Evolutionary conservation across 2,888 invertebrate species (phyloP).

Genomic region (Aspidiotus destructor): DNA sequence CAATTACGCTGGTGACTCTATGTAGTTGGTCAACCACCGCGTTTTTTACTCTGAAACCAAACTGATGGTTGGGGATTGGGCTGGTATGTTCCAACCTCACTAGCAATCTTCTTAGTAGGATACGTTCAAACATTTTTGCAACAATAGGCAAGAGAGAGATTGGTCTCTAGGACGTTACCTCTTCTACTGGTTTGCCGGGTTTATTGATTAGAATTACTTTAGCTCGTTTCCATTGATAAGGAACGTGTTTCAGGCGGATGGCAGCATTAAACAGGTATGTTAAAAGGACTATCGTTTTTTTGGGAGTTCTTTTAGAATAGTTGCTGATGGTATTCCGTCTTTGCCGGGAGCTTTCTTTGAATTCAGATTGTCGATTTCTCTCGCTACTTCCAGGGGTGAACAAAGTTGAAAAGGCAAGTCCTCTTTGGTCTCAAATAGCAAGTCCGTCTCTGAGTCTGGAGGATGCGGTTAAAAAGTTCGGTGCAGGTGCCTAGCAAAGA

Average conservation of each 20-base stretch:
- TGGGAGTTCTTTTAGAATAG: neutral
- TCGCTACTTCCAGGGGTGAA: neutral
- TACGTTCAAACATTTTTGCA: neutral
- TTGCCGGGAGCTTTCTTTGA: neutral
- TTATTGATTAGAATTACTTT: neutral
- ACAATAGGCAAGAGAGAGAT: neutral
- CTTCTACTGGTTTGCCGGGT: slow-evolving; percentile 1
- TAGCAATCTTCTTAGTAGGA: neutral
- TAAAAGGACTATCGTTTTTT: neutral
- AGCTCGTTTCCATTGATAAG: neutral
- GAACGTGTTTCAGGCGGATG: neutral
- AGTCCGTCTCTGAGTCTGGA: too few relatives aligned
- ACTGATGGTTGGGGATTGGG: neutral
- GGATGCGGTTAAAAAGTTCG: neutral
- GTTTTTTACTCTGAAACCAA: neutral
- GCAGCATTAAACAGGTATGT: slow-evolving; percentile 1
- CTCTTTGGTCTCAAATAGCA: too few relatives aligned
- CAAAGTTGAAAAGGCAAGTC: too few relatives aligned
- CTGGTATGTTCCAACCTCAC: neutral
- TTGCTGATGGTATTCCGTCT: neutral
- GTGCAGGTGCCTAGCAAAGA: neutral
- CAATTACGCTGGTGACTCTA: too few relatives aligned
- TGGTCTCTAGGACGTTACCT: neutral
- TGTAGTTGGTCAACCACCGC: slow-evolving; percentile 1
- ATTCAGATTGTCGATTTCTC: neutral